Base-by-base conservation (phyloP, 2,113 vertebrate species). In the Octodon degus region DNA sequence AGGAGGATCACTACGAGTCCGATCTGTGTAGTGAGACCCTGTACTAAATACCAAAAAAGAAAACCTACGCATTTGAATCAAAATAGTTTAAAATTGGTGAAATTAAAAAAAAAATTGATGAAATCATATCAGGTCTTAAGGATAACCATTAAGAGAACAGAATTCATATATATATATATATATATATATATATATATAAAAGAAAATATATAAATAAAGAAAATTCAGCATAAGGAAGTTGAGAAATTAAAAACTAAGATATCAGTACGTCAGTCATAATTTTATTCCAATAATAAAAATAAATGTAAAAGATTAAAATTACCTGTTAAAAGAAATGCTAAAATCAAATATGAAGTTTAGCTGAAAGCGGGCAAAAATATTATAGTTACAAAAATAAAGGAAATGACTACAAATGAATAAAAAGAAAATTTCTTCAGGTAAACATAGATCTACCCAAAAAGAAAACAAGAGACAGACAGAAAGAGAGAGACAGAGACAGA, bases 241-340 rank as follows among this genome's bases (percentile, higher is more conserved):
- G 79, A 96, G 86, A 86, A 83, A 14, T 7, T 84, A 72, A 80
- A 70, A 53, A 74, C 88, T 40, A 84, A 93, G 32, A 32, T 90
- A 67, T 79, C 2, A 65, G 60, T 67, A 84, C 47, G 76, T 5
- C 19, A 72, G 55, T 65, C 82, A 86, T 76, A 90, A 70, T 24
- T 70, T 30, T 11, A 83, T 93, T n/a, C 43, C 25, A 90, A 50
- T 40, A 77, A 62, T 94, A 47, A 90, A 88, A n/a, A 83, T 16
- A 90, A 92, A 50, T 72, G 5, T 53, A 83, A 94, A 90, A 20
- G 68, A 93, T 88, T 88, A 79, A 84, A n/a, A 72, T 58, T 65
- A 50, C 27, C 25, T 84, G 4, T 72, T 88, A 90, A 79, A 94
- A 32, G 12, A 32, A 5, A 32, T 68, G 32, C 14, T 68, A 68